Conservation (phyloP, 2,113 vertebrate species). For the Acrocephalus kingi region DNA sequence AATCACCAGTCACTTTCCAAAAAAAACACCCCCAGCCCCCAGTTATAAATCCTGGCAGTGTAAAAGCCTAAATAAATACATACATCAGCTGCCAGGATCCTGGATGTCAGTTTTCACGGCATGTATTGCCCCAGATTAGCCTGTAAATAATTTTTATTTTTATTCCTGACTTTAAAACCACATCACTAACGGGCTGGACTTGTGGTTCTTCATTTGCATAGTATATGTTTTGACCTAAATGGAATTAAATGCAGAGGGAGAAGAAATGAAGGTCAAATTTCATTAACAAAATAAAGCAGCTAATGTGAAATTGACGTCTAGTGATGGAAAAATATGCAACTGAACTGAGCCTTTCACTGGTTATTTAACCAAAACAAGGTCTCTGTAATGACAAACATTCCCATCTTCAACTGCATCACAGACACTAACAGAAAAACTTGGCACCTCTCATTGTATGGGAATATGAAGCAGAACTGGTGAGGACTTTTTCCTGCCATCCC, state of each 20-base stretch:
- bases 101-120: constrained; percentile 39
- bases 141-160: constrained; percentile 56
- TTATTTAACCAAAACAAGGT: constrained; percentile 61
- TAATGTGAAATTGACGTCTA: not conserved
- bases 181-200: constrained; percentile 43
- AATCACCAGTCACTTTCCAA: constrained; percentile 21
- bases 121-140: constrained; percentile 19
- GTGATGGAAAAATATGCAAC: constrained; percentile 29
- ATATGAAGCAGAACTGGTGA: constrained; percentile 52
- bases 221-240: constrained; percentile 40
- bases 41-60: constrained; percentile 3
- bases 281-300: constrained; percentile 57
- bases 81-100: not conserved
- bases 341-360: constrained; percentile 9
- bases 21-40: not conserved
- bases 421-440: constrained; percentile 49
- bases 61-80: constrained; percentile 41
- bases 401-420: constrained; percentile 55
- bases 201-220: constrained; percentile 63
- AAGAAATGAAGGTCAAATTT: constrained; percentile 31
- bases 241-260: constrained; percentile 23
- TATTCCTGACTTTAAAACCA: constrained; percentile 47
- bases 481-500: constrained; percentile 51
- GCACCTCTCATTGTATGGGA: constrained; percentile 59
- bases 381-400: constrained; percentile 64